Conservation (phyloP, 1,140 invertebrate genomes). For the Drosophila suzukii region DNA sequence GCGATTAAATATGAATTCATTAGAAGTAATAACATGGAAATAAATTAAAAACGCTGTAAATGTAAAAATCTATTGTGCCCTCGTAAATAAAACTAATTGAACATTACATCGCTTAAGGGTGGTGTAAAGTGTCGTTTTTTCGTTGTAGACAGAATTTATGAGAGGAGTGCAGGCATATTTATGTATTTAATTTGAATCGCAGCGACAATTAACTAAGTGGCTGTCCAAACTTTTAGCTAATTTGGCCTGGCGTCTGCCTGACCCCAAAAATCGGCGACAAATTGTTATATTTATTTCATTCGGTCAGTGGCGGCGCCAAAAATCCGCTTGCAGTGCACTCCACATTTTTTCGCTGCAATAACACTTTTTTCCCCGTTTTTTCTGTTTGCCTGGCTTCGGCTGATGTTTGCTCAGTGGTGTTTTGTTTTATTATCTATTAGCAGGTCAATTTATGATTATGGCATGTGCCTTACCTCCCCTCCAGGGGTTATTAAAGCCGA, state of each 20-base stretch:
- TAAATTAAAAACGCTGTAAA: constrained; percentile 1
- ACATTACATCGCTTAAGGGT: constrained; percentile 1
- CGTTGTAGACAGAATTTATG: constrained; percentile 22
- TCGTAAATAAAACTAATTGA: constrained; percentile 18
- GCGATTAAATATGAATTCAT: background rate
- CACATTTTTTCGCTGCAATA: constrained; percentile 28
- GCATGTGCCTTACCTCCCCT: background rate
- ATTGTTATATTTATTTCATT: constrained; percentile 69
- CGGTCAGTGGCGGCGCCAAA: constrained; percentile 58
- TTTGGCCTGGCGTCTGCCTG: constrained; percentile 72
- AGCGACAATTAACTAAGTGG: constrained; percentile 74
- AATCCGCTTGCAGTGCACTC: constrained; percentile 47
- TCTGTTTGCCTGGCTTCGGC: background rate
- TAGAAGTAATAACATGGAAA: background rate
- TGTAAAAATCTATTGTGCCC: background rate
- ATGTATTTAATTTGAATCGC: constrained; percentile 59
- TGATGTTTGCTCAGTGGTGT: constrained; percentile 29
- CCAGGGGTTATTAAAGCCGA: constrained; percentile 55
- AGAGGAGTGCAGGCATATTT: constrained; percentile 30
- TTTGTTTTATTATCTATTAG: constrained; percentile 66
- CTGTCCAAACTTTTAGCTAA: constrained; percentile 70
- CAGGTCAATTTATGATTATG: constrained; percentile 70
- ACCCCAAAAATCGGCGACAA: constrained; percentile 51
- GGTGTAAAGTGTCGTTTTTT: constrained; percentile 20
- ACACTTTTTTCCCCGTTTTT: constrained; percentile 14